Evolutionary conservation across 2,113 vertebrate genomes (phyloP), one percentile per base, ranked within the genome.

Genomic region (Xiphorhynchus elegans): DNA sequence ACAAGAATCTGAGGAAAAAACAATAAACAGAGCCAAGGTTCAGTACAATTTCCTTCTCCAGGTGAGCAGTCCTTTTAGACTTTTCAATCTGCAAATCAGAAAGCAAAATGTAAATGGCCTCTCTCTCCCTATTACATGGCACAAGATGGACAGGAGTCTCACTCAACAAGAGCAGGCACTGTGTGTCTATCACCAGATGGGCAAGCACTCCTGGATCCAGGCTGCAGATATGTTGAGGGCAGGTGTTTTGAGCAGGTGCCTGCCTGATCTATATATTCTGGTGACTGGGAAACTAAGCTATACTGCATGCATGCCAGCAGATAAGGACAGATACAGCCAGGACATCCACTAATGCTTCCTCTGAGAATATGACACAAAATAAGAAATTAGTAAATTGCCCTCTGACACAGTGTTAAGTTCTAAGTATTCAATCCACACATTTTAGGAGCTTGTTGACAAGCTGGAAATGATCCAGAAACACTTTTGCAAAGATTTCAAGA

Each of bases 401-500:
- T 75, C 68, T 95, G 85, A 96, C 82, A 94, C 20, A 16, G 52
- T 39, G 39, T 70, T 47, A 82, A 89, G 44, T 73, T 50, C 67
- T 62, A 64, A 87, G 55, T 85, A 50, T 90, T 94, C 89, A 58
- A 73, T 76, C 78, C 72, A 90, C 70, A 74, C 62, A 31, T 80
- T 91, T 90, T 58, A 88, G 82, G 37, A 84, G 17, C 52, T 78
- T 92, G 78, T 74, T 95, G 87, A 93, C 63, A 88, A 79, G 59
- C 72, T 94, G 72, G 47, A 91, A 91, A 63, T n/a, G 35, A 72
- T 93, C 68, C 92, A 91, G 82, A 94, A 93, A 77, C 63, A 59
- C 47, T 89, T 96, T 28, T 80, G 26, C 47, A 72, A 94, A 59
- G n/a, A 86, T 84, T 88, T 94, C 68, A 88, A 40, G 77, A 60